Percentiles rank a stretch among this genome's conserved stretches.
Conservation (phyloP, 2,797 vertebrate genomes). For the Argyrosomus regius region DNA sequence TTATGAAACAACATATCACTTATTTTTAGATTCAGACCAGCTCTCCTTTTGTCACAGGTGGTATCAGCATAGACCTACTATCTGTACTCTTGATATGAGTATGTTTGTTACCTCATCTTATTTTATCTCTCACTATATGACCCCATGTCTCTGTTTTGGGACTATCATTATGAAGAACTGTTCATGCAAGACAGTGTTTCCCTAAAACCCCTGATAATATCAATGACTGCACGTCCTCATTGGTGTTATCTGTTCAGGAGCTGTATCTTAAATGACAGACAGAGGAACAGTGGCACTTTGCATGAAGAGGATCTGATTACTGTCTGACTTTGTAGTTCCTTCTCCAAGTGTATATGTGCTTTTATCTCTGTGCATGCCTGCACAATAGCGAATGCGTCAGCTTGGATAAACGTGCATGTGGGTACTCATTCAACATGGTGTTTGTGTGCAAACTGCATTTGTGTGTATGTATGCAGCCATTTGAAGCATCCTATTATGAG, state of each 20-base stretch:
- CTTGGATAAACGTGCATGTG: neutral
- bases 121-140: slow-evolving; percentile 56
- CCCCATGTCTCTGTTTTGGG: slow-evolving; percentile 37
- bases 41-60: slow-evolving; percentile 15
- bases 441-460: neutral
- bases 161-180: slow-evolving; percentile 62
- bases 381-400: slow-evolving; percentile 15
- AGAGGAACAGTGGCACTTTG: slow-evolving; percentile 55
- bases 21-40: neutral
- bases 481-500: neutral
- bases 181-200: slow-evolving; percentile 65
- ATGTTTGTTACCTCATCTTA: slow-evolving; percentile 45
- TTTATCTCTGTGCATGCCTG: slow-evolving; percentile 36
- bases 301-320: slow-evolving; percentile 53
- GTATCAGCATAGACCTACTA: slow-evolving; percentile 1
- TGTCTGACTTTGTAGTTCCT: slow-evolving; percentile 49
- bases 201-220: slow-evolving; percentile 67
- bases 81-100: slow-evolving; percentile 54
- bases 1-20: neutral
- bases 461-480: neutral
- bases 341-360: slow-evolving; percentile 19
- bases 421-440: too few relatives aligned
- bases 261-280: slow-evolving; percentile 57
- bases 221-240: slow-evolving; percentile 54
- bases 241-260: slow-evolving; percentile 61